Percentiles rank a stretch among this genome's conserved stretches.
Evolutionary conservation across 1,140 invertebrate species (phyloP).

Genomic region (Drosophila paulistorum): DNA sequence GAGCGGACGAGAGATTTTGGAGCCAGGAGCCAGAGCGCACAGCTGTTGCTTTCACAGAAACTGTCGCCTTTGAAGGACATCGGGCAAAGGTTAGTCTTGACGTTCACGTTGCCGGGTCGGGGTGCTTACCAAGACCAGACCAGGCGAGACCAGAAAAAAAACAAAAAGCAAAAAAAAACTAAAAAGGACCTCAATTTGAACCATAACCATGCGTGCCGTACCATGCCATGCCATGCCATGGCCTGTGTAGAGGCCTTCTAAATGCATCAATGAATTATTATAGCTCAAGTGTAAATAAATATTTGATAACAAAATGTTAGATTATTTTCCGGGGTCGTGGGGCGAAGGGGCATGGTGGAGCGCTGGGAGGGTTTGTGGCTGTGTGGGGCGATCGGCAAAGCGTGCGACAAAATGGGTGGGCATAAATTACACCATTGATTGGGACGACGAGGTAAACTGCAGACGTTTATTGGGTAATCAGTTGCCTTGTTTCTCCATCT

Average conservation of each 20-base stretch:
- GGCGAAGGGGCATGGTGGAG: background rate
- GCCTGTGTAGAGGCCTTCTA: constrained; percentile 4
- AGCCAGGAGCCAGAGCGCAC: constrained; percentile 63
- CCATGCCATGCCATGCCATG: constrained; percentile 42
- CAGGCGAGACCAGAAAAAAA: constrained; percentile 8
- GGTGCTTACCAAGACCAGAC: constrained; percentile 51
- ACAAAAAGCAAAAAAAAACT: too few species aligned
- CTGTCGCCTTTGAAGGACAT: constrained; percentile 77
- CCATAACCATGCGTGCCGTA: constrained; percentile 59
- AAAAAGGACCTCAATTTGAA: constrained; percentile 8
- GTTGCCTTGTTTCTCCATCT: constrained; percentile 24
- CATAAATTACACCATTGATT: constrained; percentile 76
- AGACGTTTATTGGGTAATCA: constrained; percentile 60
- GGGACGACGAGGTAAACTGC: constrained; percentile 43
- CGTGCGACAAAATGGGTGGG: constrained; percentile 20
- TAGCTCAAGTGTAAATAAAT: constrained; percentile 80
- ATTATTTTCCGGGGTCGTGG: constrained; percentile 16
- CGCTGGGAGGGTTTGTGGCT: too few species aligned
- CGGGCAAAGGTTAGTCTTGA: constrained; percentile 78
- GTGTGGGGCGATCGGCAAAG: too few species aligned
- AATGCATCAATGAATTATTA: constrained; percentile 79
- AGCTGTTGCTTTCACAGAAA: constrained; percentile 80
- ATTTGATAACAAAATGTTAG: constrained; percentile 68
- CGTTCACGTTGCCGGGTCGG: constrained; percentile 79
- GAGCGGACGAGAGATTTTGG: constrained; percentile 26